Evolutionary conservation across 2,888 invertebrate species (phyloP).

Genomic region (Empis stercorea): DNA sequence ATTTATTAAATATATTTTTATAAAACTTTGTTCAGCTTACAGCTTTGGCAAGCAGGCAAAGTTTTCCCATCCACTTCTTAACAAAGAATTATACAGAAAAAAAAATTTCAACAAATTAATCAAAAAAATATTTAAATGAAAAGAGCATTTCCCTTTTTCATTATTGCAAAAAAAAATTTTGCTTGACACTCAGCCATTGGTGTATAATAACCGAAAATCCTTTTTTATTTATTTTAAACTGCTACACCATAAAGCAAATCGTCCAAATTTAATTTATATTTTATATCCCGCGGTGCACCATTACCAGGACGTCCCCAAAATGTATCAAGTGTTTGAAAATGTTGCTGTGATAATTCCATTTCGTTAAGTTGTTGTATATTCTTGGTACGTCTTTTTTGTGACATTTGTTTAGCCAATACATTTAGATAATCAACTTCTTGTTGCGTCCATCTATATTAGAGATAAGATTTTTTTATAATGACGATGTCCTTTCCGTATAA

Average conservation of each 20-base stretch:
- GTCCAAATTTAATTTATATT: constrained; percentile 34
- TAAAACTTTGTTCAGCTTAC: constrained; percentile 29
- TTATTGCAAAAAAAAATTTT: constrained; percentile 18
- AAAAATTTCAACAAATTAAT: neutral
- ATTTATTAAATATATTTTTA: constrained; percentile 1
- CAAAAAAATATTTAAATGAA: neutral
- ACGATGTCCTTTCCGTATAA: neutral
- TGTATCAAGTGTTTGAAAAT: constrained; percentile 63
- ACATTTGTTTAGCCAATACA: constrained; percentile 42
- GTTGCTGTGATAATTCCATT: constrained; percentile 25
- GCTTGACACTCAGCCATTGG: constrained; percentile 18
- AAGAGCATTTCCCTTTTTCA: neutral
- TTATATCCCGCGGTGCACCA: constrained; percentile 29
- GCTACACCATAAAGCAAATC: constrained; percentile 34
- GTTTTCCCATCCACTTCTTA: constrained; percentile 10
- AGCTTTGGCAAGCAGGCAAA: constrained; percentile 27
- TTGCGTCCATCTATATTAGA: constrained; percentile 23
- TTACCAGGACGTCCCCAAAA: constrained; percentile 72
- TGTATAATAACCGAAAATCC: too few species aligned
- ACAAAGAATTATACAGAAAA: neutral
- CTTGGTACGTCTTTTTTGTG: constrained; percentile 36
- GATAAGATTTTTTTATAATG: constrained; percentile 4
- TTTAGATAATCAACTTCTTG: constrained; percentile 38
- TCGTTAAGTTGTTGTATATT: constrained; percentile 37
- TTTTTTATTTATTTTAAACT: constrained; percentile 9